Base-by-base conservation (phyloP, 2,797 vertebrate genomes). In the Girardinus metallicus region DNA sequence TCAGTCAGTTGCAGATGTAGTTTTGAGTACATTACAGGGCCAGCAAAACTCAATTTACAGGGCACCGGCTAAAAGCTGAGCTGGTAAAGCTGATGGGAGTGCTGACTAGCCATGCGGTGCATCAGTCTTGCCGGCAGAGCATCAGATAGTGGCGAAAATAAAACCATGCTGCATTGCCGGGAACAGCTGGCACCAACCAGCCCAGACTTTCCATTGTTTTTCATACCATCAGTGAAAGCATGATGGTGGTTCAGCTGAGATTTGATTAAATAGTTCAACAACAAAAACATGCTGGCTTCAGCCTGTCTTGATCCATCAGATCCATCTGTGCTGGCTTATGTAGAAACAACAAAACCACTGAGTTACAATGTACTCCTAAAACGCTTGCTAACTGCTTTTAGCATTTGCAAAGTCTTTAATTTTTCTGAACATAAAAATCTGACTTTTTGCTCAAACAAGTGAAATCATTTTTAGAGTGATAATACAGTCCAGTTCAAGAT, bases 1-100 rank as follows among this genome's bases (percentile, higher is more conserved):
- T 95, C 94, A 94, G 93, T 90, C 89, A 84, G 89, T 92, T 85
- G 91, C 93, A 94, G 92, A 94, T 91, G 92, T 92, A 91, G 87
- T 91, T 92, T 90, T 91, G 91, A 94, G 93, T 90, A 89, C 90
- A 93, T 94, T 90, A 93, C 89, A 83, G 87, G 91, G 82, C 87
- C 89, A 88, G 90, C 87, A 90, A 92, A 94, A 93, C 91, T 91
- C 90, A 92, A 94, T 93, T 95, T 94, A 89, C 92, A 90, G 90
- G 86, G 86, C 81, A 83, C 0, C 55, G 85, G 88, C 92, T 92
- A 92, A 93, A 91, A 92, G 94, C 94, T 95, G 93, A 95, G 89
- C 87, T 89, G 91, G 93, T 93, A 91, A 85, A 94, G 90, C 21
- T 39, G 34, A 76, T 13, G 77, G 81, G 90, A 87, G 77, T 92